Base-by-base conservation (phyloP, 2,888 invertebrate species). In the Nasonia oneida region DNA sequence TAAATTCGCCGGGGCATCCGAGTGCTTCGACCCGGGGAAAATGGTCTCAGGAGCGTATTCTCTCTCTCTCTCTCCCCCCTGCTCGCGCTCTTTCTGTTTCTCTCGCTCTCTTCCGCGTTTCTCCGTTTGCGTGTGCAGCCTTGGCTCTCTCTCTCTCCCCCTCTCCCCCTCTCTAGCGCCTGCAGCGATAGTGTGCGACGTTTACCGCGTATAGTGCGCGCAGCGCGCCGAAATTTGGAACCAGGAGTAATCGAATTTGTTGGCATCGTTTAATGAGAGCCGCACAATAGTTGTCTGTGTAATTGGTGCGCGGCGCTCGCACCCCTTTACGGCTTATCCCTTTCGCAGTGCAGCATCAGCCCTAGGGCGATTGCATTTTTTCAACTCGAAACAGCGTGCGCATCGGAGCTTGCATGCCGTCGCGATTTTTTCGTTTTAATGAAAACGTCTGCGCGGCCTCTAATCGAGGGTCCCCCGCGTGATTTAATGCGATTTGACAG, bases 201-300 rank as follows among this genome's bases (percentile, higher is more conserved):
- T 81, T 84, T 74, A 67, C 39, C 33, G 61, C 88, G 89, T 88
- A 61, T 23, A 89, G 90, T 90, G 91, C 90, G 90, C 90, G 50
- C 87, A 42, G 89, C 88, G 89, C 89, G 89, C 90, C 91, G 89
- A 92, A 93, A 92, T 93, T 93, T 92, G 90, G 91, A 92, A 92
- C 89, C 92, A 91, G 91, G 92, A 93, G 92, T 93, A 93, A 93
- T 93, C 93, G 92, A 93, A 93, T 93, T 92, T 92, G 93, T 93
- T 92, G 92, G 91, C 92, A 91, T 92, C 93, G 92, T 92, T 93
- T 93, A 93, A 93, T 92, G 93, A 92, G 92, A 81, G 91, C 91
- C 91, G 90, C 91, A 90, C 91, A 91, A 93, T 93, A 91, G 92
- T 92, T 92, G 93, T 91, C 92, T 89, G 91, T 91, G 90, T 93